Evolutionary conservation across 2,113 vertebrate genomes (phyloP).

Genomic region (Sinosuthora webbiana): DNA sequence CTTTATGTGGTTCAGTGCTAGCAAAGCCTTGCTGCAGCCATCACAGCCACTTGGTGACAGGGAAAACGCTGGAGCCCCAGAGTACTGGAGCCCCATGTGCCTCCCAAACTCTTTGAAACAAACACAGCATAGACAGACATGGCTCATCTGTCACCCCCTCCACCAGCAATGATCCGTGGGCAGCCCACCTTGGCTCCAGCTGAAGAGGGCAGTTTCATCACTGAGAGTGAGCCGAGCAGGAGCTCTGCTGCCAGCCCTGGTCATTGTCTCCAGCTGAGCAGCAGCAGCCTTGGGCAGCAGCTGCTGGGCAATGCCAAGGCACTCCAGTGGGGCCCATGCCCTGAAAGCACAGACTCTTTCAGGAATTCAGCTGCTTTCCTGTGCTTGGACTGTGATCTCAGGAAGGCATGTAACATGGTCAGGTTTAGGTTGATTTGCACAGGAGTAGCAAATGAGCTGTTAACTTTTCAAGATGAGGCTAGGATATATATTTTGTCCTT

Average conservation of each 20-base stretch:
- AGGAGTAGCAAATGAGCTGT: not conserved
- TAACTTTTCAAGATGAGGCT: not conserved
- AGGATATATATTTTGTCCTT: not conserved
- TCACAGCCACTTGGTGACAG: not conserved
- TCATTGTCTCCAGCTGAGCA: accelerated
- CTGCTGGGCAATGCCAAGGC: accelerated
- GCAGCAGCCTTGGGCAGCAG: not conserved
- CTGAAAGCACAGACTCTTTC: not conserved
- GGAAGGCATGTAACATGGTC: not conserved
- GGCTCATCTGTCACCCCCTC: not conserved
- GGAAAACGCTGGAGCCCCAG: not conserved
- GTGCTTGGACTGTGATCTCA: not conserved
- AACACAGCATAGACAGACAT: accelerated
- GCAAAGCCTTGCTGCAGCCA: not conserved
- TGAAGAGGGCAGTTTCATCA: not conserved
- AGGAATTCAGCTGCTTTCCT: not conserved
- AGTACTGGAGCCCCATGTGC: accelerated
- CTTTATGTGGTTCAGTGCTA: not conserved
- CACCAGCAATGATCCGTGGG: accelerated
- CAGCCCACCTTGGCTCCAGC: not conserved
- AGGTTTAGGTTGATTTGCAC: not conserved
- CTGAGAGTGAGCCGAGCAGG: accelerated
- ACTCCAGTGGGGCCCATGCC: accelerated
- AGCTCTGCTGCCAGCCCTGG: not conserved
- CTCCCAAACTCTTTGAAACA: not conserved